Base-by-base conservation (phyloP, 2,888 invertebrate species). In the Beris morrisii region DNA sequence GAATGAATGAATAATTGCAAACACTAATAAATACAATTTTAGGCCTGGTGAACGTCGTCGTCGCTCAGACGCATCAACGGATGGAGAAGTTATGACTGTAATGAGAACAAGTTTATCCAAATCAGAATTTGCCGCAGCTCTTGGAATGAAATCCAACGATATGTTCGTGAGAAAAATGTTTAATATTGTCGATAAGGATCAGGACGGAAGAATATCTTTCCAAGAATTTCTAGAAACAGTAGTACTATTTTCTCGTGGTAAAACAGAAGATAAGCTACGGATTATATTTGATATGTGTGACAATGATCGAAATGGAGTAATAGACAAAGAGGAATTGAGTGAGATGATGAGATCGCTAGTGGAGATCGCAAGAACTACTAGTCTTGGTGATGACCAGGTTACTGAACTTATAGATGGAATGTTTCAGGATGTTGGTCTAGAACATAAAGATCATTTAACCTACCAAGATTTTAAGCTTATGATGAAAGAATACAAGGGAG, bases 231-330 rank as follows among this genome's bases (percentile, higher is more conserved):
- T 97, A 59, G 95, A 96, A 75, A 96, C 96, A 0, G 95, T 96
- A 2, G 91, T 95, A 0, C 80, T 95, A 2, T 96, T 96, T 77
- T 94, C 95, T 0, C 87, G 93, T 0, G 96, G 95, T 5, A 93
- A 93, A 73, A 95, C 95, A 0, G 95, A 95, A 73, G 95, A 95
- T 75, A 96, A 96, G 75, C 82, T 97, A 44, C 85, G 95, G 5
- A 95, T 97, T 43, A 94, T 97, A 71, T 97, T 97, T 76, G 95
- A 97, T 78, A 97, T 97, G 97, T 97, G 97, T 75, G 97, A 97
- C 77, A 93, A 95, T 73, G 94, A 97, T 76, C 87, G 93, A 13
- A 95, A 95, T 74, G 95, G 96, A 0, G 93, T 94, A 0, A 97
- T 97, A 67, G 95, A 96, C 75, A 95, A 96, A 75, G 90, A 88